phyloP scores from a whole-genome alignment of 1,140 invertebrate species.

The Tachypleus tridentatus region DNA sequence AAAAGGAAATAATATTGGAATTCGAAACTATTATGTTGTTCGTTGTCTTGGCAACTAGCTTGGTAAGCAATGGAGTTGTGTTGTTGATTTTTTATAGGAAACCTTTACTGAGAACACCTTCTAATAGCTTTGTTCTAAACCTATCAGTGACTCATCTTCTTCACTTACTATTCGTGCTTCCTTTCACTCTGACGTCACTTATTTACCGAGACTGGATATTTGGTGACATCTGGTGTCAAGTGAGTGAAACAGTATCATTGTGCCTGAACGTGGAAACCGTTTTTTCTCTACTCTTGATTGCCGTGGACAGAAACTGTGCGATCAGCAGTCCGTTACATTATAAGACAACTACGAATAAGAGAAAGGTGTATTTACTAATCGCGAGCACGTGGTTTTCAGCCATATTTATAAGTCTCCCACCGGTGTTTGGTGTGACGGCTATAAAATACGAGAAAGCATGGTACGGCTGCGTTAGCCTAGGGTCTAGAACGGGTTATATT shows the following conservation, averaged over 20 bases:
- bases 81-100: slow-evolving; percentile 45
- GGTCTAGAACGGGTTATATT: slow-evolving; percentile 7
- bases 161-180: slow-evolving; percentile 45
- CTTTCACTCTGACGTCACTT: slow-evolving; percentile 39
- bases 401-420: slow-evolving; percentile 9
- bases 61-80: slow-evolving; percentile 24
- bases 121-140: slow-evolving; percentile 57
- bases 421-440: slow-evolving; percentile 1
- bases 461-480: slow-evolving; percentile 21
- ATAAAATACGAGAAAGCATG: slow-evolving; percentile 9
- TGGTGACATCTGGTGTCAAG: slow-evolving; percentile 34
- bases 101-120: slow-evolving; percentile 44
- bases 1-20: no score
- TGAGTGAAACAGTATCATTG: slow-evolving; percentile 40
- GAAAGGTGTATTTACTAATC: slow-evolving; percentile 54
- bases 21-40: no score
- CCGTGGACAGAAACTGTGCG: slow-evolving; percentile 72
- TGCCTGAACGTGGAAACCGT: slow-evolving; percentile 44
- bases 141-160: slow-evolving; percentile 50
- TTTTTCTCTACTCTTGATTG: slow-evolving; percentile 63
- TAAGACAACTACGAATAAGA: slow-evolving; percentile 57
- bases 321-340: slow-evolving; percentile 77
- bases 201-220: slow-evolving; percentile 31
- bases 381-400: slow-evolving; percentile 29
- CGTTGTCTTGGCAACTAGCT: no score